These are phyloP conservation scores for Syndactyla subalaris DNA, from an alignment of 2,797 vertebrate species.

Conservation along the genomic window DNA sequence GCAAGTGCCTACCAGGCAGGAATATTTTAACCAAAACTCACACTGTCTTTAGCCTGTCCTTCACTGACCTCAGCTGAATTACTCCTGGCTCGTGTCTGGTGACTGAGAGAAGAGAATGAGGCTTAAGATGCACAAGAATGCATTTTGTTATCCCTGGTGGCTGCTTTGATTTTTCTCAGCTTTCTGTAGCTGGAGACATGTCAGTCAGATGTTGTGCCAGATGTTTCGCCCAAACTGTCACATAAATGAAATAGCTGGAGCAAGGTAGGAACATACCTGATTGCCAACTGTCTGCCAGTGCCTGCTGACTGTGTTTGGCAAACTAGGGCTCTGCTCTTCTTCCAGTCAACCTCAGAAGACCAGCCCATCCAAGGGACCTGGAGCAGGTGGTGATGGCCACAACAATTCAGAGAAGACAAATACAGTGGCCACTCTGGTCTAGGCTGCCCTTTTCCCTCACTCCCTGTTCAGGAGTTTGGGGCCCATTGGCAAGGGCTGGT, in stretches of 20 bases:
- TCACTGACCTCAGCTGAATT: neutral
- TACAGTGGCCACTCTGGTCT: neutral
- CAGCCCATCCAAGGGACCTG: neutral
- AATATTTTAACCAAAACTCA: neutral
- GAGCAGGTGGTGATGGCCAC: neutral
- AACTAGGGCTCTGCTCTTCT: neutral
- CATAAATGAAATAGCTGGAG: constrained; percentile 16
- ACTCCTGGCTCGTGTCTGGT: neutral
- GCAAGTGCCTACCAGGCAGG: neutral
- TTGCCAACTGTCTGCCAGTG: neutral
- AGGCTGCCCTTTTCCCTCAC: neutral
- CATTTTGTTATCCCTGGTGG: constrained; percentile 14
- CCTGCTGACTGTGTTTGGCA: neutral
- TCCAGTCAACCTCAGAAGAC: neutral
- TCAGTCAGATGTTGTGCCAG: constrained; percentile 61
- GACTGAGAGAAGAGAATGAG: neutral
- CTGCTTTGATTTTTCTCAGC: constrained; percentile 46
- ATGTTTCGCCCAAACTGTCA: constrained; percentile 42
- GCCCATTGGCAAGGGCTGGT: neutral
- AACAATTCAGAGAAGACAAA: neutral
- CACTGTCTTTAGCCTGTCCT: neutral
- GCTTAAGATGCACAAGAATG: neutral
- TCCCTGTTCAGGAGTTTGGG: neutral
- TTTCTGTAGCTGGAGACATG: constrained; percentile 19
- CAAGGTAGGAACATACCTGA: neutral